Base-by-base conservation (phyloP, 1,140 invertebrate genomes). In the Heliconius nattereri region DNA sequence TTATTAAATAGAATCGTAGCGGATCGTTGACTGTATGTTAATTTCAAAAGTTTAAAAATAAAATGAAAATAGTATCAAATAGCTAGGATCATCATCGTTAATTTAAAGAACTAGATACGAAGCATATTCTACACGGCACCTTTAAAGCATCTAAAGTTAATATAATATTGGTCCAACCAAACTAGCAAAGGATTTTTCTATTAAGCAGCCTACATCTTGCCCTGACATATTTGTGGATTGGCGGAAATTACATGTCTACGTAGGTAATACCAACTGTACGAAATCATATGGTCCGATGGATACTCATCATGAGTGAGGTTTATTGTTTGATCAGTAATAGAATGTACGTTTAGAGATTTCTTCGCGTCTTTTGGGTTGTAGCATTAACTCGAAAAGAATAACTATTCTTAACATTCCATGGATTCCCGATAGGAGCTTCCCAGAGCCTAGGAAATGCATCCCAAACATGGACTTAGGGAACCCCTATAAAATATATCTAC, bases 161-260 rank as follows among this genome's bases (percentile, higher is more conserved):
- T 60, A 60, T 60, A 45, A 57, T 9, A 1, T 66, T 66, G 11
- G 57, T 66, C 23, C n/a, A 66, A 16, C 23, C n/a, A 66, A 16
- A 26, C 57, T 26, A 66, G 23, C 60, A 2, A 26, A 60, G 8
- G 54, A 13, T 66, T 26, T 29, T 66, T 26, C 60, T 66, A 66
- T 66, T 66, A 66, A 66, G 60, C 26, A 66, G 23, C 23, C 60
- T 16, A 66, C 60, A 66, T 66, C 23, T 66, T 11, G 60, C 23
- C 60, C 23, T 66, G 60, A 66, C 23, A 66, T 13, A 66, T 66
- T 66, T 26, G 26, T 66, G 60, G 60, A 66, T 66, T 26, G 60
- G 29, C 60, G 26, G 23, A 66, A 66, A 66, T 66, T 66, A 66
- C 60, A 29, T 29, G 23, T 66, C 60, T 66, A 66, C 23, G 60